phyloP scores from a whole-genome alignment of 2,113 vertebrate genomes.

The Orthonyx spaldingii region DNA sequence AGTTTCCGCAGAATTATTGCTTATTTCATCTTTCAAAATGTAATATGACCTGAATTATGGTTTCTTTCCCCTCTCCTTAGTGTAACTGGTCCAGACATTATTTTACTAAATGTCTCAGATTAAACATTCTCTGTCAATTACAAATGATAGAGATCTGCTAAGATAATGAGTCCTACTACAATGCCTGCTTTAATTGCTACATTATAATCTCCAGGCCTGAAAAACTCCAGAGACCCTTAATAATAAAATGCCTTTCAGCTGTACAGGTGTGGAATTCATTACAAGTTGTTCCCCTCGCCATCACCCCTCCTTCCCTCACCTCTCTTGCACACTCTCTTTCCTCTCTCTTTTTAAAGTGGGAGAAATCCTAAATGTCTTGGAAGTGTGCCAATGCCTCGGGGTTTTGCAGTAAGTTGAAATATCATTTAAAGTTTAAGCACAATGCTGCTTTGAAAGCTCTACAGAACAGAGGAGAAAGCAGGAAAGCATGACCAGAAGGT shows the following conservation, averaged over 20 bases:
- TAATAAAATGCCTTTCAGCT: slow-evolving; percentile 35
- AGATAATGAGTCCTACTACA: slow-evolving; percentile 39
- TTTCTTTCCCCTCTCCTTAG: slow-evolving; percentile 42
- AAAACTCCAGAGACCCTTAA: slow-evolving; percentile 14
- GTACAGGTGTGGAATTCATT: slow-evolving; percentile 48
- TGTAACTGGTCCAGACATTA: slow-evolving; percentile 13
- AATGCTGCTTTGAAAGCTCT: not conserved
- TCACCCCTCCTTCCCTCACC: too few species aligned
- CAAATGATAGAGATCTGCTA: slow-evolving; percentile 30
- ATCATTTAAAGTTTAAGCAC: not conserved
- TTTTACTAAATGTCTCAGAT: slow-evolving; percentile 50
- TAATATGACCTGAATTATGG: not conserved
- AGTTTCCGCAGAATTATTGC: not conserved
- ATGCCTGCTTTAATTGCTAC: slow-evolving; percentile 50
- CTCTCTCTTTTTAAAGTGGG: not conserved
- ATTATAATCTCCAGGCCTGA: slow-evolving; percentile 52
- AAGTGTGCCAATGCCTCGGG: not conserved
- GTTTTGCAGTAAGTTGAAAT: not conserved
- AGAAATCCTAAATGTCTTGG: not conserved
- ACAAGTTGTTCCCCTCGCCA: not conserved
- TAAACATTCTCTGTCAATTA: slow-evolving; percentile 62
- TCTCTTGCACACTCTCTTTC: not conserved
- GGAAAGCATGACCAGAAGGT: not conserved
- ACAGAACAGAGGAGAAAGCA: not conserved
- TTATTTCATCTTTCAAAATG: slow-evolving; percentile 46